phyloP scores from a whole-genome alignment of 2,797 vertebrate genomes.

The Alosa sapidissima region DNA sequence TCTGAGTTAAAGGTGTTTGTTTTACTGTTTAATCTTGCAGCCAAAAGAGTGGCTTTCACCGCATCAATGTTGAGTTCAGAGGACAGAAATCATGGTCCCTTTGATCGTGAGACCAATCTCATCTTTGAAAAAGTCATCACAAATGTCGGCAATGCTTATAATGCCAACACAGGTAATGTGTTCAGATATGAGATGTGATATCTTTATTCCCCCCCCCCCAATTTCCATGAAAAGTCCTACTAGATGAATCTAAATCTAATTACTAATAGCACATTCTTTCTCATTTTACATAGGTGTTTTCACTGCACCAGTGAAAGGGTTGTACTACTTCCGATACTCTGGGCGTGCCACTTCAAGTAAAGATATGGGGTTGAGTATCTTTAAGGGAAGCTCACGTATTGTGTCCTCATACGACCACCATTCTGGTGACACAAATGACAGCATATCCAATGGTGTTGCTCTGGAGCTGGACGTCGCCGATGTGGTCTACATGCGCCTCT shows the following conservation, averaged over 20 bases:
- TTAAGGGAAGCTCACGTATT: constrained; percentile 37
- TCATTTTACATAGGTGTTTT: constrained; percentile 33
- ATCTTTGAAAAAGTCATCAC: constrained; percentile 50
- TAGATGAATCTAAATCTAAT: too few species aligned
- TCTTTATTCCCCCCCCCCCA: too few species aligned
- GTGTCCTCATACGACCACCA: constrained; percentile 47
- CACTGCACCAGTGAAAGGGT: constrained; percentile 44
- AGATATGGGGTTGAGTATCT: constrained; percentile 50
- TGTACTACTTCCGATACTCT: constrained; percentile 51
- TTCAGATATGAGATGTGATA: neutral
- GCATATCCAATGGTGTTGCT: constrained; percentile 40
- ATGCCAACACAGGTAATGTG: constrained; percentile 41
- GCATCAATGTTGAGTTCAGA: constrained; percentile 32
- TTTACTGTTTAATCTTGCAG: neutral
- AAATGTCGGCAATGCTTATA: constrained; percentile 45
- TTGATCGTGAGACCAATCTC: constrained; percentile 41
- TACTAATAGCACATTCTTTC: neutral
- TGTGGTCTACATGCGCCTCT: constrained; percentile 41
- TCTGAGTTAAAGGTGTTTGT: neutral
- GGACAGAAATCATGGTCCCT: constrained; percentile 30
- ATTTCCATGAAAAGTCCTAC: too few species aligned
- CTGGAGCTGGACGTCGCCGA: constrained; percentile 44
- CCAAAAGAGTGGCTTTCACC: constrained; percentile 46
- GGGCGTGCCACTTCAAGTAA: constrained; percentile 30
- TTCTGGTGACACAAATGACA: constrained; percentile 33